Evolutionary conservation across 2,113 vertebrate species (phyloP).

Genomic region (Todiramphus saurophagus): DNA sequence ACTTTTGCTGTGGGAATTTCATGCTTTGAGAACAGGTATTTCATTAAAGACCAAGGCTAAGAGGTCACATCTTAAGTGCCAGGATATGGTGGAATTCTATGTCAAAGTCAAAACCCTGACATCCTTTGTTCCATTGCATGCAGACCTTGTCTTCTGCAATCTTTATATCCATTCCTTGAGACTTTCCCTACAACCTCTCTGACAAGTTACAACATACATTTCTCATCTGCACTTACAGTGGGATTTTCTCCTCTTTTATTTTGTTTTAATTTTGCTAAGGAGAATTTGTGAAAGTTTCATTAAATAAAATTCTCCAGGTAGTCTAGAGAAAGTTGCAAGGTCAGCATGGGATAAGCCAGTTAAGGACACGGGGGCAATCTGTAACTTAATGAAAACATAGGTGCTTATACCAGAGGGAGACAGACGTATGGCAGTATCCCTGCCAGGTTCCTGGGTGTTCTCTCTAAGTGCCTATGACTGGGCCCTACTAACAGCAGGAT

Average conservation of each 20-base stretch:
- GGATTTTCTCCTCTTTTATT: background rate
- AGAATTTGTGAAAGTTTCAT: background rate
- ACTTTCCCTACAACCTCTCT: background rate
- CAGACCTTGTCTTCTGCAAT: background rate
- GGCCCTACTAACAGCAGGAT: background rate
- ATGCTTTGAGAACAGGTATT: background rate
- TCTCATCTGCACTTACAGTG: background rate
- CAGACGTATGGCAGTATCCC: background rate
- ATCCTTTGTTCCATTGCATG: accelerated
- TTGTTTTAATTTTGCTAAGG: background rate
- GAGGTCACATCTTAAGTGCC: background rate
- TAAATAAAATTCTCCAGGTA: background rate
- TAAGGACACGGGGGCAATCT: background rate
- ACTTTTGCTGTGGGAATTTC: background rate
- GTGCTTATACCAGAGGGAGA: background rate
- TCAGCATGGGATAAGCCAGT: background rate
- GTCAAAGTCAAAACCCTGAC: background rate
- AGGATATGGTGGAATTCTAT: background rate
- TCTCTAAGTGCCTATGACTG: background rate
- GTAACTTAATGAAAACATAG: background rate
- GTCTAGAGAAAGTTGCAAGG: background rate
- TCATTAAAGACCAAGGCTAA: background rate
- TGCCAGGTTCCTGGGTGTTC: background rate
- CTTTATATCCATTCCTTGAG: background rate
- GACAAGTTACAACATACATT: background rate